phyloP scores from a whole-genome alignment of 2,888 invertebrate species.

The Tenthredo distinguenda region DNA sequence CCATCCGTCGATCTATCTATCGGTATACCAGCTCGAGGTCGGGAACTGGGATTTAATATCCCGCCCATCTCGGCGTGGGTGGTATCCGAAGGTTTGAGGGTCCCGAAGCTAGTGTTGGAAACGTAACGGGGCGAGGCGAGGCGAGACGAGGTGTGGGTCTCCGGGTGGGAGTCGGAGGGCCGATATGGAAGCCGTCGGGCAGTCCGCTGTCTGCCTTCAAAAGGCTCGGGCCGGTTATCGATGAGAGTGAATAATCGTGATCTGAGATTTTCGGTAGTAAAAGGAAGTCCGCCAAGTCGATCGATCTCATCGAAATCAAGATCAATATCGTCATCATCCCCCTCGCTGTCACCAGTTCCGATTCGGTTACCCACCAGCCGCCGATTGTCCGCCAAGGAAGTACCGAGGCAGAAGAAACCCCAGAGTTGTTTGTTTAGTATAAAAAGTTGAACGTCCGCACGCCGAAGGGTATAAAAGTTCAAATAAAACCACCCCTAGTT shows the following conservation, averaged over 20 bases:
- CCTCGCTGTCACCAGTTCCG: neutral
- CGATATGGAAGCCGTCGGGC: conserved; percentile 76
- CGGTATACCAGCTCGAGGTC: conserved; percentile 12
- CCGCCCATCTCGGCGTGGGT: conserved; percentile 70
- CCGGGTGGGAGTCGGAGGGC: conserved; percentile 67
- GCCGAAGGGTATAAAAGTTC: too few species aligned
- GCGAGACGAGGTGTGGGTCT: conserved; percentile 39
- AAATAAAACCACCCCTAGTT: too few species aligned
- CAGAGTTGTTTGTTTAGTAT: too few species aligned
- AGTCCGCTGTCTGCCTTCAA: conserved; percentile 77
- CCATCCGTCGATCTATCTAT: neutral
- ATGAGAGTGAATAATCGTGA: conserved; percentile 41
- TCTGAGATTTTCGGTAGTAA: neutral
- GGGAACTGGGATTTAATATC: conserved; percentile 73
- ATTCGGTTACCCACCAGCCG: too few species aligned
- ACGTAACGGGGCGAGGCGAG: conserved; percentile 48
- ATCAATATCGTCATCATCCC: neutral
- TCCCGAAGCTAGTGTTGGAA: neutral
- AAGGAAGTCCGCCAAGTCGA: neutral
- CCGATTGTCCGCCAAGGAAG: too few species aligned
- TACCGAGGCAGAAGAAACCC: too few species aligned
- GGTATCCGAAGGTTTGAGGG: conserved; percentile 4
- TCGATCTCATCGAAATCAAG: neutral
- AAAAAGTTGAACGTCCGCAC: too few species aligned
- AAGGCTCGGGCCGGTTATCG: conserved; percentile 73